These are phyloP conservation scores for Drosophila kikkawai DNA, from an alignment of 1,140 invertebrate species.

Conservation along the genomic window DNA sequence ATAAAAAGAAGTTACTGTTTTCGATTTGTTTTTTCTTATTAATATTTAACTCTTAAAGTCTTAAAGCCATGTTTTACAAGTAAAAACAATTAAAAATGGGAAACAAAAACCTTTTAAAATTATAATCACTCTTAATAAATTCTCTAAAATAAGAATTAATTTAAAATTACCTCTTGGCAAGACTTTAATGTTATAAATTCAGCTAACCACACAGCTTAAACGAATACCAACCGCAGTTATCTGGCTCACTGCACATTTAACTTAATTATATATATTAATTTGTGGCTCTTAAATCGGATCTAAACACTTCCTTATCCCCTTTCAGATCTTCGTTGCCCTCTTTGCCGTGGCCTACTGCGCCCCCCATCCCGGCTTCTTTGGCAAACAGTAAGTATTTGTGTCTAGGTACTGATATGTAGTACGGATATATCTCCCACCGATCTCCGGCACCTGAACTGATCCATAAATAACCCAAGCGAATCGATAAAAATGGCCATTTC, in stretches of 20 bases:
- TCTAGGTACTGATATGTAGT: background rate
- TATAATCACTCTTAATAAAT: background rate
- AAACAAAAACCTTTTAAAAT: background rate
- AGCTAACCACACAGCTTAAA: background rate
- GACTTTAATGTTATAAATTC: background rate
- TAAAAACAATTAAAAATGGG: too few relatives aligned
- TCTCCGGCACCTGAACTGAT: slow-evolving; percentile 30
- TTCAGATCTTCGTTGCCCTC: slow-evolving; percentile 72
- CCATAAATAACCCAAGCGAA: slow-evolving; percentile 34
- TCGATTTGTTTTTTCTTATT: too few relatives aligned
- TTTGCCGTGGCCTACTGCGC: slow-evolving; percentile 72
- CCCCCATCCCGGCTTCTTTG: slow-evolving; percentile 79
- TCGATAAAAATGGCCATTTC: slow-evolving; percentile 57
- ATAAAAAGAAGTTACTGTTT: too few relatives aligned
- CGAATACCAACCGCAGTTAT: background rate
- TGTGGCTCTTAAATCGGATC: background rate
- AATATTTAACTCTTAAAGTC: too few relatives aligned
- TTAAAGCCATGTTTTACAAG: too few relatives aligned
- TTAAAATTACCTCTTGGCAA: background rate
- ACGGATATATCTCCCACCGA: slow-evolving; percentile 1
- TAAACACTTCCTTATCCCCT: slow-evolving; percentile 26
- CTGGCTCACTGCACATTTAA: slow-evolving; percentile 6
- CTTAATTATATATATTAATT: slow-evolving; percentile 39
- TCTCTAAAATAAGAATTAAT: background rate
- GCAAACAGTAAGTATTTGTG: slow-evolving; percentile 74